phyloP scores from a whole-genome alignment of 2,888 invertebrate genomes.

The Aspidiotus rigidus region DNA sequence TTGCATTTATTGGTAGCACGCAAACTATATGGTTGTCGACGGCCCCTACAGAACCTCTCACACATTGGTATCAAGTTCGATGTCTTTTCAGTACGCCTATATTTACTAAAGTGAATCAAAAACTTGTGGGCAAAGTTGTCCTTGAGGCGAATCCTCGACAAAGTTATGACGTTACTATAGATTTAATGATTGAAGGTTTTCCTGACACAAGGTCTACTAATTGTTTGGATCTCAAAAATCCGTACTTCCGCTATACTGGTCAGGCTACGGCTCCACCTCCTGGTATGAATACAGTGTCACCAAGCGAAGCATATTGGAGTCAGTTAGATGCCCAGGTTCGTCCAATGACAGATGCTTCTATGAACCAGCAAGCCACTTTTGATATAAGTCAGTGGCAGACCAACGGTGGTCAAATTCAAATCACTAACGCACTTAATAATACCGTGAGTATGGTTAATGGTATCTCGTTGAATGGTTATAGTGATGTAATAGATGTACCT shows the following conservation, averaged over 20 bases:
- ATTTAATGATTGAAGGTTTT: conserved; percentile 81
- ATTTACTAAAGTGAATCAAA: conserved; percentile 88
- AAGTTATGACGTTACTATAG: conserved; percentile 97
- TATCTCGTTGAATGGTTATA: conserved; percentile 58
- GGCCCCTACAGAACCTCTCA: conserved; percentile 92
- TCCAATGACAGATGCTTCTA: conserved; percentile 21
- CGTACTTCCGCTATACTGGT: conserved; percentile 93
- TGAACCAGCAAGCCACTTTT: conserved; percentile 20
- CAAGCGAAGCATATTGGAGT: conserved; percentile 87
- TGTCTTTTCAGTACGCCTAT: conserved; percentile 89
- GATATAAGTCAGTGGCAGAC: conserved; percentile 30
- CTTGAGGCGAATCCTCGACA: conserved; percentile 77
- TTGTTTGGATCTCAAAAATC: conserved; percentile 93
- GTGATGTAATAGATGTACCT: conserved; percentile 40
- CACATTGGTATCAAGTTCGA: conserved; percentile 98
- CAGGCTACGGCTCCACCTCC: conserved; percentile 88
- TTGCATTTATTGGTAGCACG: conserved; percentile 82
- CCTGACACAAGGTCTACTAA: conserved; percentile 71
- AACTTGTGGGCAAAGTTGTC: conserved; percentile 74
- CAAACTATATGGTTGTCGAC: conserved; percentile 95
- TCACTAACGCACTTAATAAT: conserved; percentile 29
- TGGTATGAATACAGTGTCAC: conserved; percentile 79
- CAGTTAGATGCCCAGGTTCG: conserved; percentile 54
- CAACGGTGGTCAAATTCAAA: conserved; percentile 27
- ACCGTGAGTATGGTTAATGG: conserved; percentile 65